Conservation (phyloP, 2,797 vertebrate species). For the Takifugu ocellatus region DNA sequence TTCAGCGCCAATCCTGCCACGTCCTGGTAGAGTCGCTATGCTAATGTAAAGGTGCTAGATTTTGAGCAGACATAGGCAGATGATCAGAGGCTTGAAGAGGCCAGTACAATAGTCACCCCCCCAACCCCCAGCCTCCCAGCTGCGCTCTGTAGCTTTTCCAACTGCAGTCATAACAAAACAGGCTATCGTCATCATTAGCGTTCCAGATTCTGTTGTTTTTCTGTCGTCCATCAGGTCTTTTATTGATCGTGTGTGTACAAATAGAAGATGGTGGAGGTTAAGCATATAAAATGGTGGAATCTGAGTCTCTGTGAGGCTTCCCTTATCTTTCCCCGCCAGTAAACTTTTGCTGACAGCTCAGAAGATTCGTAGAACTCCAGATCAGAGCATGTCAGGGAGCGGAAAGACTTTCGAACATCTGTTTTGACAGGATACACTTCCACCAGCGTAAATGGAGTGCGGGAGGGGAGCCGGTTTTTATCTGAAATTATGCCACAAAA, state of each 20-base stretch:
- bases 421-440: slow-evolving; percentile 65
- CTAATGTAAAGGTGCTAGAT: slow-evolving; percentile 53
- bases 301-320: slow-evolving; percentile 50
- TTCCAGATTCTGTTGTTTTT: slow-evolving; percentile 27
- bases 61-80: slow-evolving; percentile 32
- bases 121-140: neutral
- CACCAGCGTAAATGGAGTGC: slow-evolving; percentile 37
- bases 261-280: slow-evolving; percentile 15
- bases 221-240: slow-evolving; percentile 37
- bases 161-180: slow-evolving; percentile 16
- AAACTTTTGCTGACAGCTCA: slow-evolving; percentile 66
- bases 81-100: slow-evolving; percentile 19
- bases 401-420: slow-evolving; percentile 64
- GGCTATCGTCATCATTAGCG: slow-evolving; percentile 17
- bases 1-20: slow-evolving; percentile 41
- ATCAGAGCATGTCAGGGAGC: slow-evolving; percentile 63
- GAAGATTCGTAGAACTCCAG: slow-evolving; percentile 59
- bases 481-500: slow-evolving; percentile 46
- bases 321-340: slow-evolving; percentile 63
- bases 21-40: slow-evolving; percentile 55
- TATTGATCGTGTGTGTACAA: slow-evolving; percentile 36
- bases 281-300: slow-evolving; percentile 27
- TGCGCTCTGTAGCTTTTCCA: neutral
- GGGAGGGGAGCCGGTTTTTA: slow-evolving; percentile 36
- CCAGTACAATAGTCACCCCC: slow-evolving; percentile 14